Evolutionary conservation across 2,113 vertebrate genomes (phyloP).

Genomic region (Pogonocichla stellata): DNA sequence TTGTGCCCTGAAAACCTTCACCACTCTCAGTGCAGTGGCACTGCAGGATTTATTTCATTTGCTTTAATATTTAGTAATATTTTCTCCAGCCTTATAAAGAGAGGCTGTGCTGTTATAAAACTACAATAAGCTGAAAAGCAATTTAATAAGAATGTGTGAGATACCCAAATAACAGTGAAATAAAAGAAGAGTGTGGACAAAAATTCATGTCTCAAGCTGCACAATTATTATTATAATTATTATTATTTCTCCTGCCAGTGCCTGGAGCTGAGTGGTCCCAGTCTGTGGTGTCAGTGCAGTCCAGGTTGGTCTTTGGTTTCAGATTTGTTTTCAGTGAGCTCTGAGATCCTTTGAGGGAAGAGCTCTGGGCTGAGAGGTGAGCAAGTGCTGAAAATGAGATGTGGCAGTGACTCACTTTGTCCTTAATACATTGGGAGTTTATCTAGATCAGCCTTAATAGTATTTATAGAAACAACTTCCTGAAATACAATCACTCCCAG

Average conservation of each 20-base stretch:
- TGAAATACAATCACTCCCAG: neutral
- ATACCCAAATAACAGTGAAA: neutral
- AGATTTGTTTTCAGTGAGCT: neutral
- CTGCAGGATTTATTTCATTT: neutral
- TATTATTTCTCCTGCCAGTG: neutral
- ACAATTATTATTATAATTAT: neutral
- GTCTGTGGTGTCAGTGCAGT: neutral
- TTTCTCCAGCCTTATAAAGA: neutral
- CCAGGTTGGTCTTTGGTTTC: neutral
- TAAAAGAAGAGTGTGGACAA: neutral
- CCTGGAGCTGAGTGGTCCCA: neutral
- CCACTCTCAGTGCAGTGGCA: neutral
- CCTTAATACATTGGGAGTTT: neutral
- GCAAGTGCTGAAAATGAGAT: neutral
- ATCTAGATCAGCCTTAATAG: fast-evolving
- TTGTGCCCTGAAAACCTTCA: neutral
- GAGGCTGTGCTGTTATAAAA: neutral
- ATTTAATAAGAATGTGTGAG: neutral
- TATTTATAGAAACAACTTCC: neutral
- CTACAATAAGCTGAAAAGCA: neutral
- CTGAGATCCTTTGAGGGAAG: neutral
- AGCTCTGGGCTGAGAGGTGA: neutral
- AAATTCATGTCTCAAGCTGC: neutral
- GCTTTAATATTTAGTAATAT: neutral
- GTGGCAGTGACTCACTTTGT: neutral